Base-by-base conservation (phyloP, 2,888 invertebrate genomes). In the Xylota segnis region DNA sequence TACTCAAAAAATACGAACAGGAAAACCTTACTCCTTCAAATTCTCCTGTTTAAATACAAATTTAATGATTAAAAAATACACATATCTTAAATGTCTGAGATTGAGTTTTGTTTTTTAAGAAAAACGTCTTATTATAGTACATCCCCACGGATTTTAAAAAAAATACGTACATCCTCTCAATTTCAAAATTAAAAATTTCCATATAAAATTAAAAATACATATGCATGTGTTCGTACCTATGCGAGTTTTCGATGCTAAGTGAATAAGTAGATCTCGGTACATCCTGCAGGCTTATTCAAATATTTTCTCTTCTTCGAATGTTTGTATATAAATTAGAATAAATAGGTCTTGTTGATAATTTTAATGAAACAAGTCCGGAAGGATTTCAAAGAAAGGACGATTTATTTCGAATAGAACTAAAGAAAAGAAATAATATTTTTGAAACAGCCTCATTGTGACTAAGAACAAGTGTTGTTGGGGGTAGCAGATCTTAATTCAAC, bases 241-340 rank as follows among this genome's bases (percentile, higher is more conserved):
- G n/a, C n/a, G 2, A 23, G 23, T 5, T 4, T 43, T 12, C 12
- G 1, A 1, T 10, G 1, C 32, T 7, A 32, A 7, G 32, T 1
- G 5, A 32, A 7, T 32, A 7, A 32, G 32, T 4, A 7, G 1
- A 32, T 32, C 32, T 7, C 34, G 7, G 2, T 10, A 7, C 1
- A 32, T 32, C 2, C 7, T 14, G 43, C 1, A 43, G 43, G 14
- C 14, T 43, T 43, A 43, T 43, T 14, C 43, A 43, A 43, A 50
- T 50, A 50, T 50, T 50, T 50, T 50, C 50, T 50, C 23, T 50
- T 50, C 50, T 23, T 23, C 18, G 18, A 50, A 16, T 50, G 43
- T 50, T 18, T 50, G 10, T 9, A 9, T 18, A 47, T 18, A 47
- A 47, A 47, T 47, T 50, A 18, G 16, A 4, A 23, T 23, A 12